Evolutionary conservation across 35 echinoderm and acorn worm genomes (phyloP), one percentile per base, ranked within the genome.

Genomic region (Lytechinus pictus): DNA sequence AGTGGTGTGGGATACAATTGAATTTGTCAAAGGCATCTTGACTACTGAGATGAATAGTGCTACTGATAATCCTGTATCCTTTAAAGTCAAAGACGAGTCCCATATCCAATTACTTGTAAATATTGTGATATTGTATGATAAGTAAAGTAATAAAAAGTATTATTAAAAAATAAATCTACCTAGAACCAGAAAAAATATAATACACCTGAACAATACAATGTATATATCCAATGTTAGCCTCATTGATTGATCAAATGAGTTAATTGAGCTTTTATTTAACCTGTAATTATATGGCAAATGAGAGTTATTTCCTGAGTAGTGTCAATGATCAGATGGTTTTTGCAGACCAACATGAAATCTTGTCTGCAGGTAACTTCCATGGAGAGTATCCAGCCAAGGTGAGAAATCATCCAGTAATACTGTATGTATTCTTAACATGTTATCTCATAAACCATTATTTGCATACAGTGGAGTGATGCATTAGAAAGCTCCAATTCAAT

Each of bases 21-120:
- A 99, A 10, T 99, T 99, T 97, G 98, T 99, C 9, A 55, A 86
- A 89, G 97, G 97, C 51, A 96, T 99, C 95, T 95, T 99, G 14
- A 97, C 95, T 53, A 99, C 96, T 1, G 98, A 99, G 94, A 97
- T 99, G 97, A 99, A 99, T 95, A 99, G 98, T 95, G 98, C 96
- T 10, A 99, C 98, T 16, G 98, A 99, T 87, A 99, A 99, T 60
- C 98, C 98, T 91, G 98, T 99, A 99, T 99, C 98, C 98, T 99
- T 96, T 27, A 6, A 29, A 0, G 12, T 90, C 16, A 54, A 90
- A 58, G 2, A 44, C 33, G 2, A 1, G 33, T 44, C 33, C 33
- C 33, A 44, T 44, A 2, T 44, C 0, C 33, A 44, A 44, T 44
- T 44, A 44, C 33, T 44, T 44, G 33, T 44, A 44, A 44, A 44